Base-by-base conservation (phyloP, 2,888 invertebrate genomes). In the Unio delphinus region DNA sequence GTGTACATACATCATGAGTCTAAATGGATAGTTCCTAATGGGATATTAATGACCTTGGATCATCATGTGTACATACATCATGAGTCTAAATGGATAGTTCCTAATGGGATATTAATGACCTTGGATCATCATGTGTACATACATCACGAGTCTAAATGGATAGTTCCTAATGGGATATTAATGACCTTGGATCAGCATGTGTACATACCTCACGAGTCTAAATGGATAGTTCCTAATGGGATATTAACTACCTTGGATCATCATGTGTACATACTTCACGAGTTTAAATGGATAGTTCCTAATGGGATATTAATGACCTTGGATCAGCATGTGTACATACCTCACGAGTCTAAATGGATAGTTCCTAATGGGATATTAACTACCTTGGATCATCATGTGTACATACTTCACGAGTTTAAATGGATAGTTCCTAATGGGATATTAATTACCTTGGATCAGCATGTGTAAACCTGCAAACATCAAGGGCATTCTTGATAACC, bases 311-410 rank as follows among this genome's bases (percentile, higher is more conserved):
- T 45, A 45, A 11, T 11, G 69, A 86, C 86, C 85, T 81, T 26
- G 87, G 84, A 61, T 88, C 87, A 64, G 79, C 77, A 70, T 88
- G 88, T 30, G 87, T 86, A 11, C 23, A 23, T 23, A 23, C 23
- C 23, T 23, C 23, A 23, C 23, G 23, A 23, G 23, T 23, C 23
- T 23, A 23, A 45, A 11, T 45, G 45, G 45, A 30, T 11, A n/a
- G 54, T 20, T 45, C 23, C n/a, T 20, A 18, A 65, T 56, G 45
- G 15, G 3, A 45, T 45, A 45, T 45, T 45, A 45, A 11, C 15
- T 70, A 86, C 86, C 85, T 81, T 26, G 87, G 84, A 61, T 88
- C 87, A 64, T 79, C 77, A 70, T 88, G 88, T 30, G 87, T 18
- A 5, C 17, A 59, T 18, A 11, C 17, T 26, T 28, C 15, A 59